phyloP scores from a whole-genome alignment of 2,888 invertebrate species.

The Meiosimyza decipiens region DNA sequence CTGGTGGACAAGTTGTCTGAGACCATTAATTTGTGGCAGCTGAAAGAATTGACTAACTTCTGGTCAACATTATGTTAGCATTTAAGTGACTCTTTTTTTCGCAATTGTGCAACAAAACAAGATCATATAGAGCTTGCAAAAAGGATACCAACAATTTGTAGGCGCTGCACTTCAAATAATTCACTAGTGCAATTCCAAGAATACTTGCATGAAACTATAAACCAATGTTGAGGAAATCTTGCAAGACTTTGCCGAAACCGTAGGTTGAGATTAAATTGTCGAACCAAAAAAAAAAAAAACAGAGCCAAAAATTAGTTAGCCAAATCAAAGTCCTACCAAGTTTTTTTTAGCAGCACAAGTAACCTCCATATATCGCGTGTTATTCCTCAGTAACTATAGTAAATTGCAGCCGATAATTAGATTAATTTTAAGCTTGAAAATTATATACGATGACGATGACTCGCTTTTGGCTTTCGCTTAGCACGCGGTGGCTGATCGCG shows the following conservation, averaged over 20 bases:
- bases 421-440: conserved; percentile 34
- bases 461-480: conserved; percentile 34
- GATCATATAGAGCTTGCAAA: background rate
- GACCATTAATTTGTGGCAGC: conserved; percentile 27
- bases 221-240: background rate
- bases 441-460: conserved; percentile 3
- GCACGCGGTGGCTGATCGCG: conserved; percentile 36
- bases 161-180: conserved; percentile 25
- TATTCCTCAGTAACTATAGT: conserved; percentile 8
- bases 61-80: conserved; percentile 25
- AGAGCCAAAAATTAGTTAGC: background rate
- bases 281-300: background rate
- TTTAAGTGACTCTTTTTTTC: conserved; percentile 19
- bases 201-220: background rate
- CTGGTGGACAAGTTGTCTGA: conserved; percentile 18
- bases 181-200: conserved; percentile 24
- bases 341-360: background rate
- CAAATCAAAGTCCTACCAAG: background rate
- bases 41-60: conserved; percentile 30
- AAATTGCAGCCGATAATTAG: conserved; percentile 34
- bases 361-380: conserved; percentile 16
- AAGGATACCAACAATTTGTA: conserved; percentile 27
- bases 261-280: background rate
- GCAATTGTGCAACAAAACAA: background rate
- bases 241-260: background rate